Base-by-base conservation (phyloP, 1,140 invertebrate species). In the Zaprionus gabonicus region DNA sequence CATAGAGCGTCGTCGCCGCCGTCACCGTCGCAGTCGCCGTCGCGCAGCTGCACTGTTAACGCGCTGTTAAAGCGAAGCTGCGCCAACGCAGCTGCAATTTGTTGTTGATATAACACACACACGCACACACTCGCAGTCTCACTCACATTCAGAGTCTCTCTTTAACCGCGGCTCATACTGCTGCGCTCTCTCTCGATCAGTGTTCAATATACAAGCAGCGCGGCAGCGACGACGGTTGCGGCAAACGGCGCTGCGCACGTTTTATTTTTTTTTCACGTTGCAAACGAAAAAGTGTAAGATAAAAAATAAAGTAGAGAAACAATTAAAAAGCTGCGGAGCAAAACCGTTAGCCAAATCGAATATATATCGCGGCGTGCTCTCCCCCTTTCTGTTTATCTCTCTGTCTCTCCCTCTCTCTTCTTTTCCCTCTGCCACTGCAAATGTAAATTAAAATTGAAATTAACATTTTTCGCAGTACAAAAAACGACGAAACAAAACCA, bases 401-500 rank as follows among this genome's bases (percentile, higher is more conserved):
- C 9, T 34, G 6, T 23, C 17, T 17, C 4, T 41, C 4, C 15
- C 38, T 13, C 15, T 15, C 5, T 41, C 36, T 15, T 23, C 12
- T n/a, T 6, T n/a, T 12, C 15, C 4, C 12, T 36, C 4, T 36
- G 20, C 12, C 4, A 38, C 31, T 23, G 20, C 34, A 44, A 41
- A 67, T 34, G 10, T 12, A 20, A 71, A 53, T 66, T 65, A 62
- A 71, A 72, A 69, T 65, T 57, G 23, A 34, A 65, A 74, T 58
- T 41, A 20, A 55, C 12, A 78, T 88, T 74, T 70, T 87, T 87
- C 41, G 71, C 83, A 87, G 83, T 87, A 69, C 78, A 81, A 87
- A 71, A 69, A 63, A 79, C 49, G 23, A 67, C 46, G 38, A 67
- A 56, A 41, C 17, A 53, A 53, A 63, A 68, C 64, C 49, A 51